Percentiles rank a stretch among this genome's conserved stretches.
phyloP scores from a whole-genome alignment of 2,797 vertebrate genomes.

The Chromis chromis region DNA sequence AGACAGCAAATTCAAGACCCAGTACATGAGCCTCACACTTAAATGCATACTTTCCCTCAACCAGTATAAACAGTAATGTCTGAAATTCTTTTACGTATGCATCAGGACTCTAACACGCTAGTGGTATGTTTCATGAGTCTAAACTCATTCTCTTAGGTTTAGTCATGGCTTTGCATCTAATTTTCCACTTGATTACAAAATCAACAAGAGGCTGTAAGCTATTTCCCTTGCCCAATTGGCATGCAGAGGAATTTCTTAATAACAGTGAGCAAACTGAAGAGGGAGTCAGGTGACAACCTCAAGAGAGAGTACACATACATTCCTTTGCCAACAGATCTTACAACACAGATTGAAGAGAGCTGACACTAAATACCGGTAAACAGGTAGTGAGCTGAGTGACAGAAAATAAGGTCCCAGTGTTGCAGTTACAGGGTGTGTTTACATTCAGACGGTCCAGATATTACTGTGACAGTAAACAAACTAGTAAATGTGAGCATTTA shows the following conservation, averaged over 20 bases:
- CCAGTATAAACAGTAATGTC: background rate
- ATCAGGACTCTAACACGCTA: background rate
- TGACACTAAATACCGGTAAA: slow-evolving; percentile 11
- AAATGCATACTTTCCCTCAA: background rate
- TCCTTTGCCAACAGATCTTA: slow-evolving; percentile 16
- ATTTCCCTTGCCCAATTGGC: background rate
- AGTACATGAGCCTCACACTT: background rate
- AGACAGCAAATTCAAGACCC: slow-evolving; percentile 7
- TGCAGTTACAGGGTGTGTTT: background rate
- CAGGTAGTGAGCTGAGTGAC: background rate
- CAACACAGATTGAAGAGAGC: slow-evolving; percentile 7
- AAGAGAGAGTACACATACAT: slow-evolving; percentile 2
- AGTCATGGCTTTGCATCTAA: background rate
- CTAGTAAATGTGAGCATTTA: slow-evolving; percentile 5
- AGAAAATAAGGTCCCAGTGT: background rate
- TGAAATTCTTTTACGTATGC: background rate
- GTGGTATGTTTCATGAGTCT: background rate
- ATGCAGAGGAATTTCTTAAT: slow-evolving; percentile 19
- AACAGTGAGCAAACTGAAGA: slow-evolving; percentile 28
- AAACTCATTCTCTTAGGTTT: slow-evolving; percentile 14
- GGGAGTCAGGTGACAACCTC: slow-evolving; percentile 31
- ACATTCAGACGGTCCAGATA: background rate
- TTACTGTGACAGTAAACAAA: background rate
- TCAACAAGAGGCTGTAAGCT: background rate
- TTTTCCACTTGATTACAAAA: slow-evolving; percentile 25